Evolutionary conservation across 2,113 vertebrate genomes (phyloP).

Genomic region (Shinisaurus crocodilurus): DNA sequence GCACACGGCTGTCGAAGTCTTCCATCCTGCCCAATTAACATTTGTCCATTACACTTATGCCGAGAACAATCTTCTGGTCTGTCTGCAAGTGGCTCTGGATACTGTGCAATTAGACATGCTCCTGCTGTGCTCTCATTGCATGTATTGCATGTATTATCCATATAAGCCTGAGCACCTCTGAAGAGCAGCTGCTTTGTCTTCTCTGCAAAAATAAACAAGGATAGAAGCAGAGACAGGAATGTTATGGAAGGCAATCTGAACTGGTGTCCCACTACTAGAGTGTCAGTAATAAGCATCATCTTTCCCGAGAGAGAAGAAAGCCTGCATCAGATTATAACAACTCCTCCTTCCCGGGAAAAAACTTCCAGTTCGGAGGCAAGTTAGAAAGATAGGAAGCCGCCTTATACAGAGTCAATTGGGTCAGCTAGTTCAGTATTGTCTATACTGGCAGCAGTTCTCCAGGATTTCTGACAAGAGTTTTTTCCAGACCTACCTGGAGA

Average conservation of each 20-base stretch:
- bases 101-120: slow-evolving; percentile 16
- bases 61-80: neutral
- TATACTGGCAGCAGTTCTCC: neutral
- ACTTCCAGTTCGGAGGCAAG: neutral
- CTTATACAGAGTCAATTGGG: neutral
- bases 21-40: slow-evolving; percentile 79
- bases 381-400: neutral
- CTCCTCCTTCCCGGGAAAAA: neutral
- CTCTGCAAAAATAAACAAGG: slow-evolving; percentile 60
- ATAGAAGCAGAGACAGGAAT: neutral
- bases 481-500: no score
- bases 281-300: neutral
- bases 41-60: slow-evolving; percentile 65
- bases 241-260: neutral
- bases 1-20: slow-evolving; percentile 60
- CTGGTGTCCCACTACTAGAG: neutral
- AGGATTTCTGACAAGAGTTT: no score
- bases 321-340: neutral
- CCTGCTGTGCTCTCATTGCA: slow-evolving; percentile 48
- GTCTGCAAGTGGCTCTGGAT: slow-evolving; percentile 43
- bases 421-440: neutral
- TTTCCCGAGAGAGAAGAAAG: neutral
- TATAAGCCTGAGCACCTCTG: slow-evolving; percentile 75
- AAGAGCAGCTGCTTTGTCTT: slow-evolving; percentile 78
- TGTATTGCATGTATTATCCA: slow-evolving; percentile 55